Base-by-base conservation (phyloP, 2,888 invertebrate genomes). In the Mamestra brassicae region DNA sequence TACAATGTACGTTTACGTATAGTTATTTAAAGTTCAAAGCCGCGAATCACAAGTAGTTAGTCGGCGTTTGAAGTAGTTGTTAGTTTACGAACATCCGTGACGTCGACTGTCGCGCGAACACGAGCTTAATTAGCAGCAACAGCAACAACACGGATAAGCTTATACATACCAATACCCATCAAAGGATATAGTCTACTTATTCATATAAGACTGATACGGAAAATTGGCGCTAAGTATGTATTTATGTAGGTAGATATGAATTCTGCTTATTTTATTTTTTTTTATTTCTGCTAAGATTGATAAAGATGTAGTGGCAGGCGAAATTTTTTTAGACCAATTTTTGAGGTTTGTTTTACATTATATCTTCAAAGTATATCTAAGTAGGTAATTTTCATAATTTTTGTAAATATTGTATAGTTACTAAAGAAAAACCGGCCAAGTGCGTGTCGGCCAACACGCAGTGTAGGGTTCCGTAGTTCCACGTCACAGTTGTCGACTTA, bases 21-120 rank as follows among this genome's bases (percentile, higher is more conserved):
- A 80, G 66, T 78, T 78, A 81, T 79, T 83, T 74, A 50, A 67
- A 66, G 64, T 71, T 55, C n/a, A 79, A 79, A 79, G 70, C 84
- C 58, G 38, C 74, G 74, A 79, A 65, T 80, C 71, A 66, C 65
- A 74, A 70, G 69, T 67, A 80, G 58, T 71, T 83, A 64, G 68
- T 52, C 65, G 45, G 34, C 74, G 50, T 83, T 83, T 83, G 74
- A 65, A 74, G 80, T 71, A 83, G 71, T 80, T 75, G 72, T 80
- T 75, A 72, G 84, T 80, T 72, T 63, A 58, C 69, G 63, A 81
- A 74, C 69, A 80, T 69, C 65, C 74, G 58, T 69, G 61, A 76
- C 76, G 67, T 69, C 50, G 71, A 74, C 74, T 70, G 71, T 76
- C 69, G 36, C 57, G 63, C 58, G 64, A 79, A 83, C 75, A 60